Percentiles rank a stretch among this genome's conserved stretches.
Evolutionary conservation across 2,888 invertebrate species (phyloP).

Genomic region (Cerastoderma edule): DNA sequence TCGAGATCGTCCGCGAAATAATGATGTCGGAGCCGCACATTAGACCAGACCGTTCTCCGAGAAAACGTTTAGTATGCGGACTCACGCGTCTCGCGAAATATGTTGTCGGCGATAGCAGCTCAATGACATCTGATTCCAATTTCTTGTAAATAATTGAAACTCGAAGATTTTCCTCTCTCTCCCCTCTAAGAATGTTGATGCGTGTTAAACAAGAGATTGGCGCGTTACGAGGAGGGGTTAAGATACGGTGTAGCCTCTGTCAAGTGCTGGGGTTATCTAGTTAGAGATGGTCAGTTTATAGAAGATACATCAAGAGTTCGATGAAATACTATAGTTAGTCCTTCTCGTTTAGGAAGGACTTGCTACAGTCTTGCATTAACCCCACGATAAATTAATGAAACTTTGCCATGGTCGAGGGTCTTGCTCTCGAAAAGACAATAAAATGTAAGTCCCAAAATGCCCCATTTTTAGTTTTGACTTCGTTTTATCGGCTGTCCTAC

Average conservation of each 20-base stretch:
- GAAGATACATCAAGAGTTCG: no score
- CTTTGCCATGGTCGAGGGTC: no score
- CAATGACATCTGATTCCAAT: slow-evolving; percentile 21
- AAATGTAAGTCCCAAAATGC: no score
- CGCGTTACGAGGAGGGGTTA: slow-evolving; percentile 11
- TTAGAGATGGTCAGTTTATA: no score
- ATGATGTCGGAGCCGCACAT: slow-evolving; percentile 31
- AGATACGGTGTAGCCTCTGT: slow-evolving; percentile 12
- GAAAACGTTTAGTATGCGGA: slow-evolving; percentile 46
- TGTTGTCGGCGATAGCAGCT: slow-evolving; percentile 27
- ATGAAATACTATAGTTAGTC: no score
- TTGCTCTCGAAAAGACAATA: no score
- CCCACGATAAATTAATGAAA: no score
- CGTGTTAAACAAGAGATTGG: slow-evolving; percentile 23
- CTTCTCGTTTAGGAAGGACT: no score
- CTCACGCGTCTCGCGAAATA: slow-evolving; percentile 37
- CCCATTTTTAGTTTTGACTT: no score
- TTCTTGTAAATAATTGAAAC: slow-evolving; percentile 29
- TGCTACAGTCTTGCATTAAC: no score
- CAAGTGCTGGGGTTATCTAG: no score
- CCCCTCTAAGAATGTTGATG: slow-evolving; percentile 23
- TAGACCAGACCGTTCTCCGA: slow-evolving; percentile 30
- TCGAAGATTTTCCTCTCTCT: slow-evolving; percentile 4
- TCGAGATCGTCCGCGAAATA: slow-evolving; percentile 31
- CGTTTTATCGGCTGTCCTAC: no score